Percentiles rank a stretch among this genome's conserved stretches.
Evolutionary conservation across 2,888 invertebrate species (phyloP).

Genomic region (Cyaniris semiargus): DNA sequence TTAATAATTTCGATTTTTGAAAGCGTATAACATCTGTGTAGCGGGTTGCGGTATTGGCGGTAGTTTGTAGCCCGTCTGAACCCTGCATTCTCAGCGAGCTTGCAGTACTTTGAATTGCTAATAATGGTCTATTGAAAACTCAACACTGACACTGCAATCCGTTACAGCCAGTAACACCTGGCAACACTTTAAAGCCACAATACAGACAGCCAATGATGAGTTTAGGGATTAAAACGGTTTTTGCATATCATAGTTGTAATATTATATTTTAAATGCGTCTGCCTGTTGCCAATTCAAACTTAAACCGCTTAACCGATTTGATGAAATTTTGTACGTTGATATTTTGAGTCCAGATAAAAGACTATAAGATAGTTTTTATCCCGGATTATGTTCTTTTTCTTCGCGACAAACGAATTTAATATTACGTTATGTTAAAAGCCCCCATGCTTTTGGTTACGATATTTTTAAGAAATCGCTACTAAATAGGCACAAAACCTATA

Average conservation of each 20-base stretch:
- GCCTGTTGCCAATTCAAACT: no score
- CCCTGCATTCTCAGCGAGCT: neutral
- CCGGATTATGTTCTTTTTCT: no score
- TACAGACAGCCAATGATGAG: neutral
- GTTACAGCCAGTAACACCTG: neutral
- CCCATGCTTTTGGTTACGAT: no score
- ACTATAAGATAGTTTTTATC: no score
- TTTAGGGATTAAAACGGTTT: neutral
- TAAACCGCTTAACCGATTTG: no score
- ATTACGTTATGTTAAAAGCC: no score
- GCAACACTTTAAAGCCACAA: neutral
- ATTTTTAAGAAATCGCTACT: no score
- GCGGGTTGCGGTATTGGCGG: neutral
- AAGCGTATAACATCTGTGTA: neutral
- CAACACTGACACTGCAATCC: neutral
- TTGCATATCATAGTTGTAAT: neutral
- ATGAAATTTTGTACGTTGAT: no score
- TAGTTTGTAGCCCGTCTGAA: neutral
- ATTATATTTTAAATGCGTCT: neutral
- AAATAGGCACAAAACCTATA: no score
- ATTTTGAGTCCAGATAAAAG: no score
- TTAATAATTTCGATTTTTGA: no score
- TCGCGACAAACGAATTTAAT: no score
- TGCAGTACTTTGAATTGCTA: slow-evolving; percentile 12
- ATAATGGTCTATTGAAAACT: slow-evolving; percentile 12